These are phyloP conservation scores for Stramonita haemastoma DNA, from an alignment of 2,888 invertebrate species.

Conservation along the genomic window DNA sequence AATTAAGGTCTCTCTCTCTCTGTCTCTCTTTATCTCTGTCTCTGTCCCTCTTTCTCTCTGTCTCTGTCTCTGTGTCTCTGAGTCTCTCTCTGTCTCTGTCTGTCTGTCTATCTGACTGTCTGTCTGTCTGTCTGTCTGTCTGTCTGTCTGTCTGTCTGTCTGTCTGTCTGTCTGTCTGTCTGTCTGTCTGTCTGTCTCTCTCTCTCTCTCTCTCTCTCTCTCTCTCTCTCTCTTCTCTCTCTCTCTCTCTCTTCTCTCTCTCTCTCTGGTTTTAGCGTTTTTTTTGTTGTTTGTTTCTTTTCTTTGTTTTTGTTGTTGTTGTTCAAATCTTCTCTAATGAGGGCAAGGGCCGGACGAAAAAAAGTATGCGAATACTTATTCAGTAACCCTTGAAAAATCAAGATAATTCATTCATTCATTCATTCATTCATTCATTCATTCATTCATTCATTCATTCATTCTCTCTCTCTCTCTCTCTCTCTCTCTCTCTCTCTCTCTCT, in stretches of 20 bases:
- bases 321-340: too few species aligned
- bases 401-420: too few species aligned
- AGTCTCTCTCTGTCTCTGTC: too few species aligned
- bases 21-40: slow-evolving; percentile 25
- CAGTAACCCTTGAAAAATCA: not conserved
- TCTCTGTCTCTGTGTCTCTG: too few species aligned
- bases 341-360: too few species aligned
- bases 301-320: not conserved
- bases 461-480: not conserved
- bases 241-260: not conserved
- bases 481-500: not conserved
- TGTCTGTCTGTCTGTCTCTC: not conserved
- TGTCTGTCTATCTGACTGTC: too few species aligned
- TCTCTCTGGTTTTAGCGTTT: not conserved
- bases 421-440: too few species aligned
- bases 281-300: not conserved
- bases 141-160: slow-evolving; percentile 18
- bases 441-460: too few species aligned
- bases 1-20: slow-evolving; percentile 7
- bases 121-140: slow-evolving; percentile 3
- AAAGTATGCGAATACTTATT: not conserved
- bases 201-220: not conserved
- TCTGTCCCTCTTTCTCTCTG: too few species aligned
- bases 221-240: not conserved
- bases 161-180: too few species aligned